phyloP scores from a whole-genome alignment of 1,140 invertebrate genomes.

The Palaemon carinicauda region DNA sequence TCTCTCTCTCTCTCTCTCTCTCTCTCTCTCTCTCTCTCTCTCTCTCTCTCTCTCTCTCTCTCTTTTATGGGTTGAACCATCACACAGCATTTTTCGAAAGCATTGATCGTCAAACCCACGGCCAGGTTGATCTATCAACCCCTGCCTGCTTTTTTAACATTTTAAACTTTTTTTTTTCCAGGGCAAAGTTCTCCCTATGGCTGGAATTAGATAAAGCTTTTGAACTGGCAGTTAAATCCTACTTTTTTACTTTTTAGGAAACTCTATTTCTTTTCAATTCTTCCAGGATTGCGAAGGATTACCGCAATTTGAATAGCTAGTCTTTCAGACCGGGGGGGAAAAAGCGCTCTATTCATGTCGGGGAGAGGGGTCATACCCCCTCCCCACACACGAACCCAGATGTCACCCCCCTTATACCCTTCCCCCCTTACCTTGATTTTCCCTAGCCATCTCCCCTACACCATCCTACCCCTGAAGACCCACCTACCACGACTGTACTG shows the following conservation, averaged over 20 bases:
- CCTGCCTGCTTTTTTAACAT: neutral
- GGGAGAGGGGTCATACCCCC: neutral
- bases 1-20: too few relatives aligned
- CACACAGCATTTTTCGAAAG: too few relatives aligned
- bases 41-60: too few relatives aligned
- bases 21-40: too few relatives aligned
- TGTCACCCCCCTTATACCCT: too few relatives aligned
- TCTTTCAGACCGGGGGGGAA: slow-evolving; percentile 33
- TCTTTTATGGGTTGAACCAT: too few relatives aligned
- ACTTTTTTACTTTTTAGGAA: neutral
- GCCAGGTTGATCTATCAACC: too few relatives aligned
- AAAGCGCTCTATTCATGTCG: slow-evolving; percentile 33
- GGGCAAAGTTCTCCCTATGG: neutral
- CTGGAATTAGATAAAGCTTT: slow-evolving; percentile 39
- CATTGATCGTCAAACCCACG: too few relatives aligned
- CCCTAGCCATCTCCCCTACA: too few relatives aligned
- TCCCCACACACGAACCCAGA: too few relatives aligned
- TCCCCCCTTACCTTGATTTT: too few relatives aligned
- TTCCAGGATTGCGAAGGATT: slow-evolving; percentile 43
- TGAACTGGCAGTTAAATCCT: slow-evolving; percentile 36
- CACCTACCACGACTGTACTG: too few relatives aligned
- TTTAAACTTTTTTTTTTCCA: neutral
- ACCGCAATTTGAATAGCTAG: slow-evolving; percentile 48
- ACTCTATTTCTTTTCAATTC: slow-evolving; percentile 42
- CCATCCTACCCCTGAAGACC: neutral